These are phyloP conservation scores for Galerucella nymphaeae DNA, from an alignment of 2,888 invertebrate species.

Conservation along the genomic window DNA sequence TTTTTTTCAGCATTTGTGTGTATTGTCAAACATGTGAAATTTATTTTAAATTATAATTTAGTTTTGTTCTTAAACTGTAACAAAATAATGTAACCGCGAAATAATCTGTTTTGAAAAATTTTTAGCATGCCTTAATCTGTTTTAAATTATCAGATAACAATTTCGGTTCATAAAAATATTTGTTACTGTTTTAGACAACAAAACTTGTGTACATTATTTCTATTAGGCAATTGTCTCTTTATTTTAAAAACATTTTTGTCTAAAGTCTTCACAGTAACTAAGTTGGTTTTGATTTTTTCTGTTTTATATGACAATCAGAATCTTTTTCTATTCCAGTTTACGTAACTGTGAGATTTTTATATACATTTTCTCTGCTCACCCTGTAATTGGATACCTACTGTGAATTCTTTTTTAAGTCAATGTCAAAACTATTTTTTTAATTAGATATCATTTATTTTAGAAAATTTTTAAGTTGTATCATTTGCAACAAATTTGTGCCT, in stretches of 20 bases:
- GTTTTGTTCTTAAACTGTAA: too few species aligned
- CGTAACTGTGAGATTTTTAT: too few species aligned
- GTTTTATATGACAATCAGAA: not conserved
- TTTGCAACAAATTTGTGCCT: slow-evolving; percentile 57
- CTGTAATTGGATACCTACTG: slow-evolving; percentile 24
- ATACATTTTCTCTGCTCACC: not conserved
- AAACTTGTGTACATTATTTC: not conserved
- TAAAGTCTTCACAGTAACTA: not conserved
- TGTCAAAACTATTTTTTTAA: slow-evolving; percentile 33
- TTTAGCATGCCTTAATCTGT: too few species aligned
- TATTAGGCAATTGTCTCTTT: not conserved
- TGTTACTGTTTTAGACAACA: too few species aligned
- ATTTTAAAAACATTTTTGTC: not conserved
- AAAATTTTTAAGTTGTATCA: slow-evolving; percentile 40
- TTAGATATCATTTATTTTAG: slow-evolving; percentile 16
- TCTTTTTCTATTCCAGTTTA: not conserved
- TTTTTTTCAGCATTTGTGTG: too few species aligned
- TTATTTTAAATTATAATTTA: too few species aligned
- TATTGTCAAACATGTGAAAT: too few species aligned
- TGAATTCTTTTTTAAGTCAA: slow-evolving; percentile 22
- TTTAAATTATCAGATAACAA: too few species aligned
- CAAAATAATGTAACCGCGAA: too few species aligned
- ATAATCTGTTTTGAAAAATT: too few species aligned
- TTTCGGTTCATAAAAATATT: too few species aligned
- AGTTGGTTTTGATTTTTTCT: not conserved